Conservation (phyloP, 1,140 invertebrate species). For the Procambarus virginalis region DNA sequence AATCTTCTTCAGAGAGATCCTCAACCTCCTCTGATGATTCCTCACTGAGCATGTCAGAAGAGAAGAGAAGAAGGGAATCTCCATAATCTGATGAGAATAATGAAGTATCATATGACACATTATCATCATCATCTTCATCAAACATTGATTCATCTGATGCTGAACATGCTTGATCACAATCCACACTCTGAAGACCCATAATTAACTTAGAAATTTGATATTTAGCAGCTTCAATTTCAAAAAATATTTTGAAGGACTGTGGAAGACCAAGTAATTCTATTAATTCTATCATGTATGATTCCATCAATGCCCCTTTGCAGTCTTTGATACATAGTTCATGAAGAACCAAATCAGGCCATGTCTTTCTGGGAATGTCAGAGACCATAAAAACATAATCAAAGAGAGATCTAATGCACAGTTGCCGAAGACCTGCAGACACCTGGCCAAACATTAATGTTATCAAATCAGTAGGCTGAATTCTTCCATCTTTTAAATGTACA, state of each 20-base stretch:
- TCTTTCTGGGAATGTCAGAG: constrained; percentile 11
- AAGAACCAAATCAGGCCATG: not conserved
- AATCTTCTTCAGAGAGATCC: constrained; percentile 57
- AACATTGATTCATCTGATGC: constrained; percentile 44
- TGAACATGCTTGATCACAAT: constrained; percentile 57
- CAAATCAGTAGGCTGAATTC: constrained; percentile 22
- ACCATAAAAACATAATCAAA: constrained; percentile 48
- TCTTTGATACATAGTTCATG: constrained; percentile 30
- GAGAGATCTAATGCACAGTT: constrained; percentile 50
- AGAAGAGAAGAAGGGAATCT: constrained; percentile 46
- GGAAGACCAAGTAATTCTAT: constrained; percentile 49
- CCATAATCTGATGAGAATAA: constrained; percentile 50
- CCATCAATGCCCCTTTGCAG: constrained; percentile 36
- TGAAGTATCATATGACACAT: constrained; percentile 29
- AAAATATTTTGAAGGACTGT: constrained; percentile 47
- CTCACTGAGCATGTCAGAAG: constrained; percentile 51
- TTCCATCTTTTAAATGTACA: constrained; percentile 6
- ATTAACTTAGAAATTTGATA: constrained; percentile 41
- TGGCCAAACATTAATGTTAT: constrained; percentile 59
- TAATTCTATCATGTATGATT: not conserved
- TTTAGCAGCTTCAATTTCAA: constrained; percentile 61
- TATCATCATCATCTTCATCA: constrained; percentile 33
- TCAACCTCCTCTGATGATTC: constrained; percentile 55
- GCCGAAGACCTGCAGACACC: constrained; percentile 37
- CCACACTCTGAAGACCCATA: constrained; percentile 35